A percentile compares a stretch with the other conserved stretches of the same genome.
Evolutionary conservation across 2,888 invertebrate species (phyloP).

Genomic region (Oxyteleia sp.): DNA sequence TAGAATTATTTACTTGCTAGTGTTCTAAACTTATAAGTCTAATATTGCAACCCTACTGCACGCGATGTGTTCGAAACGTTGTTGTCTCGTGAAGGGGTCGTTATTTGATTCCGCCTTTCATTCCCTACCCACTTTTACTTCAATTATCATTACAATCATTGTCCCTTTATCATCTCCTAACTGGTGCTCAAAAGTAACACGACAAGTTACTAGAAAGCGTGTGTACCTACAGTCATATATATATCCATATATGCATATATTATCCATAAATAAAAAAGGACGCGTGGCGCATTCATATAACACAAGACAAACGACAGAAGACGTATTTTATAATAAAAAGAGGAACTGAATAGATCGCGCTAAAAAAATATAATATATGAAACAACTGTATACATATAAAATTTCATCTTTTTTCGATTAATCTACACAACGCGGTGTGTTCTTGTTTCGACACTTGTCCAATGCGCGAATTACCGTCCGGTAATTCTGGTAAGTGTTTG

Average conservation of each 20-base stretch:
- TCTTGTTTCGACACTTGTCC: slow-evolving; percentile 79
- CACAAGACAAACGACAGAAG: slow-evolving; percentile 74
- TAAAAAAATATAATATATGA: slow-evolving; percentile 85
- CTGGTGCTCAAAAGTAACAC: slow-evolving; percentile 1
- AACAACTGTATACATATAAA: slow-evolving; percentile 85
- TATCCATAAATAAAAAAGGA: slow-evolving; percentile 22
- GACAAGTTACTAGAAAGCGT: slow-evolving; percentile 17
- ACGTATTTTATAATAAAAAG: slow-evolving; percentile 80
- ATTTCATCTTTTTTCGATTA: slow-evolving; percentile 79
- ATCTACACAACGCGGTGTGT: slow-evolving; percentile 80
- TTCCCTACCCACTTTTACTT: neutral
- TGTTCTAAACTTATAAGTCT: slow-evolving; percentile 81
- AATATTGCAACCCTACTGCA: slow-evolving; percentile 84
- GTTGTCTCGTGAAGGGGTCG: slow-evolving; percentile 29
- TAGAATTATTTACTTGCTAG: slow-evolving; percentile 76
- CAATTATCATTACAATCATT: neutral
- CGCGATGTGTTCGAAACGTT: slow-evolving; percentile 70
- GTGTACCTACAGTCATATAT: no score
- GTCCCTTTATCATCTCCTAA: neutral
- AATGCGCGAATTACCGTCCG: slow-evolving; percentile 77
- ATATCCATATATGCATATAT: slow-evolving; percentile 26
- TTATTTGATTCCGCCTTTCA: neutral
- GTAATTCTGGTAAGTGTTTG: slow-evolving; percentile 77
- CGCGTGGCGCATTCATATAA: slow-evolving; percentile 50
- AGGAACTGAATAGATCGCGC: slow-evolving; percentile 83